Evolutionary conservation across 2,888 invertebrate species (phyloP), one percentile per base, ranked within the genome.

Genomic region (Pocota personata): DNA sequence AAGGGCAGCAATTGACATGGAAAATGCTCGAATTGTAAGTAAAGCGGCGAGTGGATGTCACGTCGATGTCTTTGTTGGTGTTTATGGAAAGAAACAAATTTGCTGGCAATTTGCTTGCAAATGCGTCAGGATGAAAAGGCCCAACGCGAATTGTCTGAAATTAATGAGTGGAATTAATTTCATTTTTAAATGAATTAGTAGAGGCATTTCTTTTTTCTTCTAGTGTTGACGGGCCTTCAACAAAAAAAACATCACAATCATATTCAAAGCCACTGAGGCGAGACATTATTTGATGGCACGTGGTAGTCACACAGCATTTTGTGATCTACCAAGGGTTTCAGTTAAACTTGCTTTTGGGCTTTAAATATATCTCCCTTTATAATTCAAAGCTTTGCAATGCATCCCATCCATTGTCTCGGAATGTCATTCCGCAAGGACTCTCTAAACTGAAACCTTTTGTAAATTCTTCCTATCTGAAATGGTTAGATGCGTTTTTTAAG

Each of bases 91-190:
- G 12, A 66, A 52, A 43, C 40, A 67, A 50, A 60, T 60, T 67
- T 32, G 24, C 16, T 66, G 32, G 24, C 12, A 55, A 66, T 58
- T 66, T 35, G 19, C 24, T 1, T 19, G 24, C 66, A 55, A 62
- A 50, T 37, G 48, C 37, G 14, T 52, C 52, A n/a, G 55, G 40
- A 52, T 43, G 32, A 46, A 55, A 57, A 35, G 72, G 27, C n/a
- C 30, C 37, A 19, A 40, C 14, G 32, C 8, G 35, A 76, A 58
- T 58, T 35, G 37, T 35, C 40, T 52, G 50, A 43, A 52, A 21
- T 48, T 66, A 76, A 76, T 48, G 66, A 76, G 55, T 57, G 64
- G 64, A 75, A 57, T 48, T 57, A 35, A 75, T 64, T 75, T 46
- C 10, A 58, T 76, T 76, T 19, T n/a, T 3, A n/a, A 43, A 46